Base-by-base conservation (phyloP, 2,797 vertebrate genomes). In the Oryzias dopingdopingensis region DNA sequence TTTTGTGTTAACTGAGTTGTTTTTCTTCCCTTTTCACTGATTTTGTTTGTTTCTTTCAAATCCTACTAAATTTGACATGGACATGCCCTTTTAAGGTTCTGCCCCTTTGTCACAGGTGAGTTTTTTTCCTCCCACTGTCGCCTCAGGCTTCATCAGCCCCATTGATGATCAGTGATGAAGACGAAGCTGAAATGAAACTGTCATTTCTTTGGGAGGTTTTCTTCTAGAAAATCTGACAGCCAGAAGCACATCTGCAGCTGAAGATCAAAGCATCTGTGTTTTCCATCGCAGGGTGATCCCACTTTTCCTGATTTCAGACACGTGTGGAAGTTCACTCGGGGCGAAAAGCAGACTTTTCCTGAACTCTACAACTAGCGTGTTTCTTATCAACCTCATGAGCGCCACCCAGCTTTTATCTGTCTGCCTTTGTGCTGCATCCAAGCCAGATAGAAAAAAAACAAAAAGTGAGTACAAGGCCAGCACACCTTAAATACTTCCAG, bases 401-500 rank as follows among this genome's bases (percentile, higher is more conserved):
- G 72, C 63, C 82, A 76, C 66, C 51, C 68, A 37, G 61, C 53
- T 59, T 56, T 56, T 62, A 58, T 74, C 71, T 73, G 65, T 41
- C 74, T 65, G 77, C 73, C 65, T 81, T 77, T 81, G 68, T 75
- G 65, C 40, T 18, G 52, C 50, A 49, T 77, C 77, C 75, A 76
- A 67, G 40, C 42, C 26, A 57, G 15, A 45, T 42, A 20, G 14
- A 10, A 17, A 44, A 51, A 48, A 60, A 51, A 52, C 13, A n/a
- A 16, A 43, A 45, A 12, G 20, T 45, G 14, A 52, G 54, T 29
- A 67, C 49, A 50, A 55, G 50, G 50, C 74, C 74, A 41, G 63
- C 93, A 83, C 87, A 98, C 97, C 97, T 98, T 93, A 90, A 99
- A 99, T 76, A 98, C 95, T 85, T 98, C 93, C 91, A 99, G 65